A percentile compares a stretch with the other conserved stretches of the same genome.
Conservation (phyloP, 2,113 vertebrate genomes). For the Actenoides lindsayi region DNA sequence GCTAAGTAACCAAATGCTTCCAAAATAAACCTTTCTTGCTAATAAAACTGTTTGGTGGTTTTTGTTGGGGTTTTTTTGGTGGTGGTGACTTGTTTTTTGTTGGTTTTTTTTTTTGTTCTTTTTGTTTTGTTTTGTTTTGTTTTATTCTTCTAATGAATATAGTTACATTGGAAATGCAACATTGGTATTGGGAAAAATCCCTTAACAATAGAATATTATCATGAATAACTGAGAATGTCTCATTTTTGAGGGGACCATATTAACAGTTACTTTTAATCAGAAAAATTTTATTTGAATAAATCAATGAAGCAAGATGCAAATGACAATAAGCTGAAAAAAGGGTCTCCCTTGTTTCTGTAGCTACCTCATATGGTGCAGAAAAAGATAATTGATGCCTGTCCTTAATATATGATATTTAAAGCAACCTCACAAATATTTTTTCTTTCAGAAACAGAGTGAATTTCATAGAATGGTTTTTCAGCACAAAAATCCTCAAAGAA, state of each 20-base stretch:
- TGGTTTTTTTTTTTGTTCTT: not conserved
- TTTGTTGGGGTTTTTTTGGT: not conserved
- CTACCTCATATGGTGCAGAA: not conserved
- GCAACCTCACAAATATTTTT: not conserved
- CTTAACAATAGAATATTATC: not conserved
- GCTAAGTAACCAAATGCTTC: constrained; percentile 71
- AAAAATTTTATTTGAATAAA: constrained; percentile 9
- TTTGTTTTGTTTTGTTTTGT: not conserved
- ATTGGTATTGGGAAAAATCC: constrained; percentile 1
- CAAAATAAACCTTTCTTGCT: constrained; percentile 42
- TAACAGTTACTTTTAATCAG: not conserved
- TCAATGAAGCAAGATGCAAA: not conserved
- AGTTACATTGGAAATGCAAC: not conserved
- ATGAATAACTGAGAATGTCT: not conserved
- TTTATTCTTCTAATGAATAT: not conserved
- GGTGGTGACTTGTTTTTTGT: too few species aligned
- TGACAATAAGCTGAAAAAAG: not conserved
- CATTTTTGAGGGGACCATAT: not conserved
- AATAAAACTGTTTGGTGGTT: constrained; percentile 3
- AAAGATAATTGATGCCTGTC: not conserved
- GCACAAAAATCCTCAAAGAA: not conserved
- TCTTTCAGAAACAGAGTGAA: not conserved
- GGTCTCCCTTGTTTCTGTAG: not conserved
- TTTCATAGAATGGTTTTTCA: not conserved
- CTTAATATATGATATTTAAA: not conserved